phyloP scores from a whole-genome alignment of 1,140 invertebrate genomes.

The Bombus cullumanus region DNA sequence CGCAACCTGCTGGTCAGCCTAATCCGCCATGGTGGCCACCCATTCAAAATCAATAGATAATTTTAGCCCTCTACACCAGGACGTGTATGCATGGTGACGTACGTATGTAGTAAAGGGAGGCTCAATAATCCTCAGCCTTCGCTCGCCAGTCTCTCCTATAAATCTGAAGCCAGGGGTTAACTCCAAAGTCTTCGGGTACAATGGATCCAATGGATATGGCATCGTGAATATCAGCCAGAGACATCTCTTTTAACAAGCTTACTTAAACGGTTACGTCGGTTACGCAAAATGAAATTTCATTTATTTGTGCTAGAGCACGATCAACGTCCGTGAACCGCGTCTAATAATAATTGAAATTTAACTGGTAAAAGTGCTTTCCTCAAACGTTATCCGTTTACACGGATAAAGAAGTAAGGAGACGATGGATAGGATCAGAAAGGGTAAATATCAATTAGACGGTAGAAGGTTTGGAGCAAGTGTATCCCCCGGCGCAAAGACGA shows the following conservation, averaged over 20 bases:
- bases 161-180: constrained; percentile 13
- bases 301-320: too few species aligned
- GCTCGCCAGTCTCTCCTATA: constrained; percentile 23
- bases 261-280: background rate
- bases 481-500: background rate
- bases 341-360: too few species aligned
- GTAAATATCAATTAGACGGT: constrained; percentile 55
- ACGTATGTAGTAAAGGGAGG: constrained; percentile 45
- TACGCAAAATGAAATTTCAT: too few species aligned
- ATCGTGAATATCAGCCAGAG: background rate
- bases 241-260: background rate
- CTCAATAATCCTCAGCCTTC: constrained; percentile 45
- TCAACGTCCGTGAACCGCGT: too few species aligned
- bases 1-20: constrained; percentile 80
- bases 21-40: constrained; percentile 78
- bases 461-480: background rate
- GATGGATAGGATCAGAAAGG: constrained; percentile 27
- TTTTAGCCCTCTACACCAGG: constrained; percentile 66
- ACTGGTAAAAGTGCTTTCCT: background rate
- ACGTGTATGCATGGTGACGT: constrained; percentile 59
- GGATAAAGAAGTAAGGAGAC: constrained; percentile 9
- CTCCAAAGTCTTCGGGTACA: background rate
- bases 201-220: background rate
- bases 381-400: background rate
- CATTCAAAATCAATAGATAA: constrained; percentile 82